Evolutionary conservation across 2,797 vertebrate species (phyloP), one percentile per base, ranked within the genome.

Genomic region (Scomberomorus guttatus): DNA sequence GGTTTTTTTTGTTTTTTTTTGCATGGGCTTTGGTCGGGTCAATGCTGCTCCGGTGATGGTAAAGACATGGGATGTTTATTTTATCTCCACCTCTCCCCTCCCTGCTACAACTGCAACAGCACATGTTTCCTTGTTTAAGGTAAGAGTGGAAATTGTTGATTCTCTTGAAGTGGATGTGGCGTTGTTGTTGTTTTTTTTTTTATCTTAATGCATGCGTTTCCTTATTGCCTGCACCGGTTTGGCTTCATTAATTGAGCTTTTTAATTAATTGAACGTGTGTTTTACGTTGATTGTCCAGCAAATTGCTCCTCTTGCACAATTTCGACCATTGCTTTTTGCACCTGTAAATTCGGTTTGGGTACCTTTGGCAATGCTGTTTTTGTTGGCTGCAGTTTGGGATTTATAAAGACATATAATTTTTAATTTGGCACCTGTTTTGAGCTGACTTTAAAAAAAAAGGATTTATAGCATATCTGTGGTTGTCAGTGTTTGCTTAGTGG

Each of bases 361-460:
- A 48, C 42, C 29, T 32, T n/a, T 32, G 37, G 87, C 86, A 81
- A 2, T 25, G 1, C 17, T n/a, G n/a, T n/a, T n/a, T n/a, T n/a
- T n/a, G n/a, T n/a, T 50, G 24, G 87, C 90, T 77, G 87, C 92
- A 88, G 94, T 79, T 76, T 22, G n/a, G 27, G 18, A 1, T 93
- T 95, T 95, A 95, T 94, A 94, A 94, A 93, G 93, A 92, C 93
- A 94, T 81, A n/a, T n/a, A n/a, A n/a, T n/a, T n/a, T n/a, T n/a
- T n/a, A n/a, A n/a, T n/a, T n/a, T n/a, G n/a, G n/a, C n/a, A n/a
- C n/a, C n/a, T n/a, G n/a, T n/a, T n/a, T n/a, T n/a, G n/a, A n/a
- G n/a, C n/a, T n/a, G n/a, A n/a, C n/a, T n/a, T n/a, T n/a, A n/a
- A n/a, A n/a, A n/a, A 87, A 86, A 90, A 5, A 3, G 13, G 12